These are phyloP conservation scores for Brachycybe producta DNA, from an alignment of 2,888 invertebrate species.

Conservation along the genomic window DNA sequence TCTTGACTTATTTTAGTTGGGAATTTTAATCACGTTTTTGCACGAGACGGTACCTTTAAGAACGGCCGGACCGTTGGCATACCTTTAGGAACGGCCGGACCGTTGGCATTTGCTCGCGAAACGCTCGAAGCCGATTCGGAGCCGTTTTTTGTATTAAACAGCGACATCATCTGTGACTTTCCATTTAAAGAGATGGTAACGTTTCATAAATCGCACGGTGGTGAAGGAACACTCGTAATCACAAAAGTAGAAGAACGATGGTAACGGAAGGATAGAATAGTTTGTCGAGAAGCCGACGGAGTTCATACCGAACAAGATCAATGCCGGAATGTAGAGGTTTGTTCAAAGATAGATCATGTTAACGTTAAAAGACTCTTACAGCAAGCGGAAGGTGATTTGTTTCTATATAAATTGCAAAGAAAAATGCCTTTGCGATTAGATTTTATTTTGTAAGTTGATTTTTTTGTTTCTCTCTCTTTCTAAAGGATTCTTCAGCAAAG, in stretches of 20 bases:
- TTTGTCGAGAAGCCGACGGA: slow-evolving; percentile 99
- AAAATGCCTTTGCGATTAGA: no score
- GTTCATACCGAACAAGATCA: slow-evolving; percentile 99
- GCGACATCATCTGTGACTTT: slow-evolving; percentile 98
- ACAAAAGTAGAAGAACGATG: slow-evolving; percentile 90
- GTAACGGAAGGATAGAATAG: slow-evolving; percentile 66
- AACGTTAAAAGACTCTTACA: no score
- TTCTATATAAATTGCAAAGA: no score
- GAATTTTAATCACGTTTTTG: slow-evolving; percentile 81
- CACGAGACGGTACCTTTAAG: slow-evolving; percentile 90
- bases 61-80: no score
- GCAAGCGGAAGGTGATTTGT: no score
- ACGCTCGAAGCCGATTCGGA: slow-evolving; percentile 52
- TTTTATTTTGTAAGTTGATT: no score
- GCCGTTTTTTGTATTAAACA: slow-evolving; percentile 97
- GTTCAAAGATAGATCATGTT: no score
- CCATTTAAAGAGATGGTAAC: slow-evolving; percentile 88
- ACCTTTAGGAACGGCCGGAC: slow-evolving; percentile 97
- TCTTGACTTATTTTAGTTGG: slow-evolving; percentile 50
- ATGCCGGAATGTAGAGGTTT: slow-evolving; percentile 95
- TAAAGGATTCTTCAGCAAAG: slow-evolving; percentile 67
- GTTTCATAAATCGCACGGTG: slow-evolving; percentile 84
- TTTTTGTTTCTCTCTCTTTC: slow-evolving; percentile 18
- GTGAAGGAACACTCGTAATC: slow-evolving; percentile 93
- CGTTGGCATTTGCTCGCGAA: slow-evolving; percentile 74